Percentiles rank a stretch among this genome's conserved stretches.
Evolutionary conservation across 2,797 vertebrate genomes (phyloP).

Genomic region (Darevskia mixta): DNA sequence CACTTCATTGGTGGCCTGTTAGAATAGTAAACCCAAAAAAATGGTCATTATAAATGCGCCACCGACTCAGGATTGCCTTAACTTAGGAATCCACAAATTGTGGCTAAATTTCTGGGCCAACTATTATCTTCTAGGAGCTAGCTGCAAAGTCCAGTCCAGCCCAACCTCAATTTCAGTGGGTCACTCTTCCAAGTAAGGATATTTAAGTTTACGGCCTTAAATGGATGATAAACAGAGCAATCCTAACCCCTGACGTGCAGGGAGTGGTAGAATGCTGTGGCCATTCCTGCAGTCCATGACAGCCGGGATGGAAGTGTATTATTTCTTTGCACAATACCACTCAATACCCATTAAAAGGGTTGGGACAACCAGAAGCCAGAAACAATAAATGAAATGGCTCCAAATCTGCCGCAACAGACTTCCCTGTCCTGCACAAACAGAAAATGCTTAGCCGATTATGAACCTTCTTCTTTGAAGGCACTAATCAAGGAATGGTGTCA

Average conservation of each 20-base stretch:
- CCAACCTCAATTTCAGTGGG: neutral
- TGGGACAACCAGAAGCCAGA: neutral
- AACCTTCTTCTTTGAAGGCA: neutral
- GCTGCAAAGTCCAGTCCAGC: neutral
- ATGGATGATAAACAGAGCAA: neutral
- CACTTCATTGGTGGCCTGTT: constrained; percentile 94
- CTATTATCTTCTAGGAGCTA: neutral
- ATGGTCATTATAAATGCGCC: neutral
- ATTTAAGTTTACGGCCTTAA: neutral
- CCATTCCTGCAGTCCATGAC: no score
- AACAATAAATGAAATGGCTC: neutral
- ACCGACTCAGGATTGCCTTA: neutral
- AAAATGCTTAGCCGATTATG: neutral
- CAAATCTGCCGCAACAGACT: neutral
- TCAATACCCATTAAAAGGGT: neutral
- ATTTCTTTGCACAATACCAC: neutral
- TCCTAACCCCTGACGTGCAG: no score
- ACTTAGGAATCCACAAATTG: neutral
- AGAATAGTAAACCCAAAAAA: constrained; percentile 38
- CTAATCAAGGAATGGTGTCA: neutral
- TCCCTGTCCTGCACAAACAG: neutral
- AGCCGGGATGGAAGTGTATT: no score
- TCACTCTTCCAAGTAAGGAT: neutral
- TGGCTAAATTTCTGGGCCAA: neutral
- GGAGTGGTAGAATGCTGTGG: no score